A percentile compares a stretch with the other conserved stretches of the same genome.
Evolutionary conservation across 1,140 invertebrate genomes (phyloP).

Genomic region (Drosophila willistoni): DNA sequence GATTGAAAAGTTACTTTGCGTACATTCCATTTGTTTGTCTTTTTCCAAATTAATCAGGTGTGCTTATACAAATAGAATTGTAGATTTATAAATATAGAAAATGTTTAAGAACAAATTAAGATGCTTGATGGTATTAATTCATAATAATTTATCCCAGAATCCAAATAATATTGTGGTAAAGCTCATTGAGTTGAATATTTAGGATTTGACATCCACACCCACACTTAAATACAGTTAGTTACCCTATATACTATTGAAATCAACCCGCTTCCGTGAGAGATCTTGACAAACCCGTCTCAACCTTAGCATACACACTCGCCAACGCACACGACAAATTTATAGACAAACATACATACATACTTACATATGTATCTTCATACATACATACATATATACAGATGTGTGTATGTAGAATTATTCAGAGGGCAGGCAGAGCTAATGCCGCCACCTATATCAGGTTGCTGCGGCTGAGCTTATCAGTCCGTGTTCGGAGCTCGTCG

Average conservation of each 20-base stretch:
- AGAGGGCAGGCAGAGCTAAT: constrained; percentile 6
- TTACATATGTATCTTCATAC: too few species aligned
- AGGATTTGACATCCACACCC: background rate
- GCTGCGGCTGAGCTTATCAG: constrained; percentile 55
- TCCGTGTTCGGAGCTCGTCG: constrained; percentile 38
- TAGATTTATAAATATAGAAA: background rate
- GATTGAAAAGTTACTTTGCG: constrained; percentile 5
- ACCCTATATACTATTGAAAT: background rate
- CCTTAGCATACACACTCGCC: background rate
- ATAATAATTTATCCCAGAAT: background rate
- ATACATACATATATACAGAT: constrained; percentile 1
- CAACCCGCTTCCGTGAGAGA: constrained; percentile 3
- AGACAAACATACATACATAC: constrained; percentile 8
- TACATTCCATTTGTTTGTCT: background rate
- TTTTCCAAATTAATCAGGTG: constrained; percentile 14
- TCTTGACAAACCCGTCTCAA: constrained; percentile 22
- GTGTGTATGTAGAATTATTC: background rate
- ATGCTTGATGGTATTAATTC: background rate
- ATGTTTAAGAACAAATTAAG: background rate
- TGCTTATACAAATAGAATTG: background rate
- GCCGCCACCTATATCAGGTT: constrained; percentile 26
- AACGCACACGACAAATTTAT: background rate
- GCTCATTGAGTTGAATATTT: background rate
- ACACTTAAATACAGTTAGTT: background rate
- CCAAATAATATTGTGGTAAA: background rate